A percentile compares a stretch with the other conserved stretches of the same genome.
Conservation (phyloP, 1,140 invertebrate genomes). For the Cydia pomonella region DNA sequence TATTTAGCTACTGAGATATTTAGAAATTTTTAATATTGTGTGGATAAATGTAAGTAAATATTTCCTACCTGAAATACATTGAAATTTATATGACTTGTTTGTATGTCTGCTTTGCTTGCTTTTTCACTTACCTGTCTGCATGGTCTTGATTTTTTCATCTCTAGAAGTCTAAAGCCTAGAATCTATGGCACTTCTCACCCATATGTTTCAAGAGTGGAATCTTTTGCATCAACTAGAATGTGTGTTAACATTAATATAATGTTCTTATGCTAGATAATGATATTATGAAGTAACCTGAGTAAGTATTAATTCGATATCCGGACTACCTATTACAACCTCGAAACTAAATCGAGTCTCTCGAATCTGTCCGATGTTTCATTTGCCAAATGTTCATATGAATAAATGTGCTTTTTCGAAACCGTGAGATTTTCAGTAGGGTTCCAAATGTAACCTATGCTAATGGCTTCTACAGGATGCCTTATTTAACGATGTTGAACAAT, state of each 20-base stretch:
- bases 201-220: constrained; percentile 5
- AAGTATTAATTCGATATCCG: too few relatives aligned
- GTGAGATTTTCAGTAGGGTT: too few relatives aligned
- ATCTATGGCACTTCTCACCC: constrained; percentile 36
- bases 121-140: constrained; percentile 49
- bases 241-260: neutral
- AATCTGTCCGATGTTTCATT: too few relatives aligned
- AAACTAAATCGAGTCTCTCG: too few relatives aligned
- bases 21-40: neutral
- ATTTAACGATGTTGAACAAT: too few relatives aligned
- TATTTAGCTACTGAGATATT: neutral
- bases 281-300: too few relatives aligned
- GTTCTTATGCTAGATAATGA: too few relatives aligned
- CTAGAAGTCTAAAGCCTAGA: constrained; percentile 37
- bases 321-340: too few relatives aligned
- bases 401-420: too few relatives aligned
- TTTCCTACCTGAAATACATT: neutral
- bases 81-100: neutral
- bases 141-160: constrained; percentile 36
- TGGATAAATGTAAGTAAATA: constrained; percentile 1
- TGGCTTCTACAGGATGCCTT: too few relatives aligned
- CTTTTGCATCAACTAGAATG: neutral
- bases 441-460: too few relatives aligned
- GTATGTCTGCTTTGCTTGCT: constrained; percentile 56
- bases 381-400: too few relatives aligned